Conservation (phyloP, 2,797 vertebrate genomes). For the Tapirus indicus region DNA sequence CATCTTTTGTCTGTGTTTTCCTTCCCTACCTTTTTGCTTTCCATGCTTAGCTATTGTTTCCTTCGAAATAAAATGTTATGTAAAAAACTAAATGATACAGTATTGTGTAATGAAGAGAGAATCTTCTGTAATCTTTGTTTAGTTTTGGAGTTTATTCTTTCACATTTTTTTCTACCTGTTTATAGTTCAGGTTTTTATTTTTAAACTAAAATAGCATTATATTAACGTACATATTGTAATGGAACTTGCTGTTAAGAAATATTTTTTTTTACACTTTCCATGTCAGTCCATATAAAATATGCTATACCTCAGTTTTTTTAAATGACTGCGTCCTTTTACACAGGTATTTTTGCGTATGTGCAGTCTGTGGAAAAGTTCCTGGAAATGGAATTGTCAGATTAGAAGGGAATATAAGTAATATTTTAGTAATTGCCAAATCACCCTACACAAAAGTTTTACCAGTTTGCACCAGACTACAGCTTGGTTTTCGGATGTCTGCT, state of each 20-base stretch:
- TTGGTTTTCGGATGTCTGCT: neutral
- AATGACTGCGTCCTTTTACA: neutral
- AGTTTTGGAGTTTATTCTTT: neutral
- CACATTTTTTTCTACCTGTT: neutral
- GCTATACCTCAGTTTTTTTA: neutral
- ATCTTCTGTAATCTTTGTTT: neutral
- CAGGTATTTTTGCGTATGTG: neutral
- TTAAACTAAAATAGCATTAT: neutral
- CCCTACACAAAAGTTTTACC: neutral
- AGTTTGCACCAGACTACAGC: neutral
- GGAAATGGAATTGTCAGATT: neutral
- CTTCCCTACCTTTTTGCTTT: neutral
- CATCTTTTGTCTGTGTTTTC: neutral
- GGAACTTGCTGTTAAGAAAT: neutral
- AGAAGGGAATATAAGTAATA: neutral
- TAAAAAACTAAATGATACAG: neutral
- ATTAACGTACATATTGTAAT: neutral
- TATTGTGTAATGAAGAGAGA: neutral
- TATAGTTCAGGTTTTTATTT: neutral
- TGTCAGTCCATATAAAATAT: neutral
- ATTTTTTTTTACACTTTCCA: neutral
- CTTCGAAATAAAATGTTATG: neutral
- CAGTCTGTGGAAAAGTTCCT: neutral
- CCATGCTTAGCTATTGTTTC: neutral
- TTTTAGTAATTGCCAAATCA: constrained; percentile 30